Conservation (phyloP, 1,140 invertebrate genomes). For the Cydia amplana region DNA sequence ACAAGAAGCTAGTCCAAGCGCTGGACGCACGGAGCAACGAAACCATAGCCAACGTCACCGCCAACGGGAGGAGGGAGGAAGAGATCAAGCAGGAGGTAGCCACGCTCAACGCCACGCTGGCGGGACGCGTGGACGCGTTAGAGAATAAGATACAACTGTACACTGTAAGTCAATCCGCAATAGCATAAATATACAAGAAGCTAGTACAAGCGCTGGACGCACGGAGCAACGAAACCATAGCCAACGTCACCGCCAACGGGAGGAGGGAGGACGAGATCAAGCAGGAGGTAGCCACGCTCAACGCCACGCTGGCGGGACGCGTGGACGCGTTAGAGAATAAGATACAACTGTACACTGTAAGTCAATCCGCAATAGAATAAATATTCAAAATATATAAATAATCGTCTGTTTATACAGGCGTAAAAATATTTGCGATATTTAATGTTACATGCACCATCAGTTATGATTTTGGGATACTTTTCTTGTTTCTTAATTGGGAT, state of each 20-base stretch:
- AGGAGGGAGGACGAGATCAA: conserved; percentile 55
- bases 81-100: conserved; percentile 52
- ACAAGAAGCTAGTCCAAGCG: conserved; percentile 52
- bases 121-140: conserved; percentile 52
- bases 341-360: conserved; percentile 62
- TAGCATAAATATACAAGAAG: too few species aligned
- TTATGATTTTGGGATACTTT: too few species aligned
- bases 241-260: conserved; percentile 52
- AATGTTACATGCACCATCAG: too few species aligned
- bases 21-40: conserved; percentile 62
- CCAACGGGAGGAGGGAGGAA: conserved; percentile 47
- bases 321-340: conserved; percentile 56
- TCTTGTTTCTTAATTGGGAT: too few species aligned
- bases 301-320: conserved; percentile 53
- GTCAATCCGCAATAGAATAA: not conserved
- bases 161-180: conserved; percentile 50
- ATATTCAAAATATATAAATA: too few species aligned
- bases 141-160: conserved; percentile 59
- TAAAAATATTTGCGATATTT: too few species aligned
- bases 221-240: conserved; percentile 63
- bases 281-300: conserved; percentile 48
- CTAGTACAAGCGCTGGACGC: conserved; percentile 57
- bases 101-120: conserved; percentile 55
- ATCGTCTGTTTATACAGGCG: too few species aligned
- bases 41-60: conserved; percentile 61